Conservation (phyloP, 2,113 vertebrate species). For the Zosterops japonicus region DNA sequence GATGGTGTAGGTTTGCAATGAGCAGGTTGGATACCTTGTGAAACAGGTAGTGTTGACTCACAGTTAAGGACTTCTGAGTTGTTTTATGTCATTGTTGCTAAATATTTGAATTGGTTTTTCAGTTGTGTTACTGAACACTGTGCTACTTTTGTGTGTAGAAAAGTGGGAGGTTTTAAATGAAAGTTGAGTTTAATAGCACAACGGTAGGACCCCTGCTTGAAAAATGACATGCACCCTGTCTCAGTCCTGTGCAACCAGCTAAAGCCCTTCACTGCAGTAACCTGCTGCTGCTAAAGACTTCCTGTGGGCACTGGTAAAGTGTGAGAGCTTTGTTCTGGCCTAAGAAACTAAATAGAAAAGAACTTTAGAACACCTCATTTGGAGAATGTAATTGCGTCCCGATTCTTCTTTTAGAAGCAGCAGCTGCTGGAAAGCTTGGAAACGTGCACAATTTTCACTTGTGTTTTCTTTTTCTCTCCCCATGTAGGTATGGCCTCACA, state of each 20-base stretch:
- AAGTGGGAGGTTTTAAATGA: not conserved
- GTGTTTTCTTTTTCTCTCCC: slow-evolving; percentile 30
- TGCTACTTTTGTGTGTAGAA: not conserved
- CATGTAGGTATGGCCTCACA: slow-evolving; percentile 99
- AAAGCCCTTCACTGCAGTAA: not conserved
- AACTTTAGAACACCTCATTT: not conserved
- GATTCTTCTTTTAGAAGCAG: not conserved
- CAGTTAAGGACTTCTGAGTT: not conserved
- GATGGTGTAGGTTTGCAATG: not conserved
- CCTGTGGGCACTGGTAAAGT: rapidly evolving
- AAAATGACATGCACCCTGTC: rapidly evolving
- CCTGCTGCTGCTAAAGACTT: not conserved
- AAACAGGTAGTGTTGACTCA: not conserved
- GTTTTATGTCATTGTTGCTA: not conserved
- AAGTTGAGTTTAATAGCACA: not conserved
- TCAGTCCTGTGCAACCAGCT: not conserved
- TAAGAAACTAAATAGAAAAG: not conserved
- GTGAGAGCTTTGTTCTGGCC: not conserved
- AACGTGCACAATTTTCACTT: not conserved
- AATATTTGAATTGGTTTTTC: not conserved
- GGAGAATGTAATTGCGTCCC: not conserved
- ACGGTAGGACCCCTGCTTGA: not conserved
- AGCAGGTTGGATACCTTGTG: not conserved
- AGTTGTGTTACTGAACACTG: not conserved
- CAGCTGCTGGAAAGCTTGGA: not conserved